Evolutionary conservation across 2,888 invertebrate genomes (phyloP), one percentile per base, ranked within the genome.

Genomic region (Agapostemon virescens): DNA sequence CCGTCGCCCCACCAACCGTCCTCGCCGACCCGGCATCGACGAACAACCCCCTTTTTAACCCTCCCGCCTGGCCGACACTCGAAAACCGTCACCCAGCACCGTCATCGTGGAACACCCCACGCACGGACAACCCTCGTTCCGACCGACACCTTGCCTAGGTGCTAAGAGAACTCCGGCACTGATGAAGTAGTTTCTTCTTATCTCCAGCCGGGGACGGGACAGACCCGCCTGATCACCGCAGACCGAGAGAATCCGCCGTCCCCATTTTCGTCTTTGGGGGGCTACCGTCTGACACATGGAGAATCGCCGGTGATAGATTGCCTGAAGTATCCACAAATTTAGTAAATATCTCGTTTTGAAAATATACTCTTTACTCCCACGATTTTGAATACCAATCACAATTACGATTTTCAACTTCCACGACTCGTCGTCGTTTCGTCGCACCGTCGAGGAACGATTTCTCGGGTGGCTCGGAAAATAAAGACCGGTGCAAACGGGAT

Each of bases 81-180:
- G 84, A 86, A 71, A 87, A 87, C 87, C 81, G 86, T 87, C 86
- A 86, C 79, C 84, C 84, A 38, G 45, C 61, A 33, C 61, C 84
- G 81, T 86, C 86, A 85, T 74, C 67, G 72, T 81, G n/a, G n/a
- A n/a, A 67, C 81, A 33, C 33, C 61, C 63, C 36, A 69, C 33
- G 61, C 45, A 40, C 79, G 33, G 33, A 15, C 49, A 30, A 36
- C 70, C 45, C 61, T 55, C 64, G 63, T 64, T 69, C 58, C 7
- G 40, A 26, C 58, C 64, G 67, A 77, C 84, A 68, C 77, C 73
- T 71, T 55, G 61, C 58, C 58, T 26, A 30, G 69, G 72, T 55
- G 15, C 45, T 30, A 20, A 15, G 66, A 66, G 69, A 40, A 66
- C 45, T 36, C 40, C 23, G 61, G 66, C 66, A 49, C 66, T 66